Conservation (phyloP, 2,113 vertebrate species). For the Diadophis punctatus region DNA sequence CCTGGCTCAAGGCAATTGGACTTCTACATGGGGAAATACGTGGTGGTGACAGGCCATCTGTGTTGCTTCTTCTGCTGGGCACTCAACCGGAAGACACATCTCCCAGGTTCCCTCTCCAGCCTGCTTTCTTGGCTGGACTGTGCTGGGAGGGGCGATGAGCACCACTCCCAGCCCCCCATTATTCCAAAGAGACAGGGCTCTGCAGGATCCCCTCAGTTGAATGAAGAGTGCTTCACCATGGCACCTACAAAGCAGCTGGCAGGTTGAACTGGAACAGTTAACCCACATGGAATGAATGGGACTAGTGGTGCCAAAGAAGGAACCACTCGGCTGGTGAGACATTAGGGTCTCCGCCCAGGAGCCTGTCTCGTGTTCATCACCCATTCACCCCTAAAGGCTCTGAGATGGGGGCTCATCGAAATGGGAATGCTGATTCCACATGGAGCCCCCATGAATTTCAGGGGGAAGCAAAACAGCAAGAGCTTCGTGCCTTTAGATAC, state of each 20-base stretch:
- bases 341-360: background rate
- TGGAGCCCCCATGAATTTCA: background rate
- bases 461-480: background rate
- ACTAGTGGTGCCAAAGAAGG: background rate
- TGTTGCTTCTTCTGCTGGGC: background rate
- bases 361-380: background rate
- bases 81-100: background rate
- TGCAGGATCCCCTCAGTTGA: background rate
- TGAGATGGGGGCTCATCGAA: background rate
- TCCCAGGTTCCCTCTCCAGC: background rate
- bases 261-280: background rate
- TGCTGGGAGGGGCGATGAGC: background rate
- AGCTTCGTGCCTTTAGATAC: background rate
- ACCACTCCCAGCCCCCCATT: background rate
- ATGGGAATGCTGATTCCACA: background rate
- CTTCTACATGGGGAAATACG: background rate
- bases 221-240: background rate
- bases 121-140: background rate
- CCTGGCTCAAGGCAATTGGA: background rate
- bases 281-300: background rate
- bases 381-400: background rate
- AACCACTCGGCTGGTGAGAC: background rate
- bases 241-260: background rate
- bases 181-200: background rate
- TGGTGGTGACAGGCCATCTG: background rate